These are phyloP conservation scores for Pampus argenteus DNA, from an alignment of 2,797 vertebrate genomes.

Conservation along the genomic window DNA sequence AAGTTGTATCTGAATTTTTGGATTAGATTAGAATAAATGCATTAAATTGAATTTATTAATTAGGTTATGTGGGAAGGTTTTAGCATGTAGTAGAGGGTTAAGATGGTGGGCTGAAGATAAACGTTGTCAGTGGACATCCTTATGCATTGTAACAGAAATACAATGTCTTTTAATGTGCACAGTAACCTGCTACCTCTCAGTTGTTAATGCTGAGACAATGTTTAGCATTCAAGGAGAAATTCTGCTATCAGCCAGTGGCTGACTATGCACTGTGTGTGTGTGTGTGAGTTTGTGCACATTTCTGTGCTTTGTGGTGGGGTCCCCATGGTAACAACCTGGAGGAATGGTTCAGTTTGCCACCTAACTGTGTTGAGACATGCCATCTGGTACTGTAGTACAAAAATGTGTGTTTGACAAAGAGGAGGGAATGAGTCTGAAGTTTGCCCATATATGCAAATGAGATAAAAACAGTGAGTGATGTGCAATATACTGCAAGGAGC, in stretches of 20 bases:
- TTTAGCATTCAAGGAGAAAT: constrained; percentile 16
- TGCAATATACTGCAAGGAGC: constrained; percentile 11
- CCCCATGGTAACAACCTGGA: constrained; percentile 49
- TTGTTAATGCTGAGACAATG: constrained; percentile 8
- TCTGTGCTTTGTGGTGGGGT: constrained; percentile 20
- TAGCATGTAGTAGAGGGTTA: background rate
- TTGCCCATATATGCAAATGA: constrained; percentile 16
- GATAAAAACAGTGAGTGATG: background rate
- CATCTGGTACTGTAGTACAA: constrained; percentile 53
- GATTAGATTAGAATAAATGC: background rate
- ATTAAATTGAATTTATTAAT: no score
- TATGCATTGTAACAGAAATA: background rate
- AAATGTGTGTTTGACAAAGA: constrained; percentile 21
- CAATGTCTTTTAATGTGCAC: background rate
- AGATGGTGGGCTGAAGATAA: background rate
- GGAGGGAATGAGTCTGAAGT: background rate
- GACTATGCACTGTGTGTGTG: constrained; percentile 19
- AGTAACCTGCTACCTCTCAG: background rate
- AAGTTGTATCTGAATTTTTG: constrained; percentile 7
- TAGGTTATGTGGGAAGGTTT: background rate
- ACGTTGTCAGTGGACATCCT: background rate
- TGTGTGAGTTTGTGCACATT: constrained; percentile 6
- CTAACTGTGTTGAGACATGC: constrained; percentile 45
- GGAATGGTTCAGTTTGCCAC: constrained; percentile 49
- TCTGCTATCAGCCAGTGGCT: constrained; percentile 3